phyloP scores from a whole-genome alignment of 2,113 vertebrate genomes.

The Sapajus apella region DNA sequence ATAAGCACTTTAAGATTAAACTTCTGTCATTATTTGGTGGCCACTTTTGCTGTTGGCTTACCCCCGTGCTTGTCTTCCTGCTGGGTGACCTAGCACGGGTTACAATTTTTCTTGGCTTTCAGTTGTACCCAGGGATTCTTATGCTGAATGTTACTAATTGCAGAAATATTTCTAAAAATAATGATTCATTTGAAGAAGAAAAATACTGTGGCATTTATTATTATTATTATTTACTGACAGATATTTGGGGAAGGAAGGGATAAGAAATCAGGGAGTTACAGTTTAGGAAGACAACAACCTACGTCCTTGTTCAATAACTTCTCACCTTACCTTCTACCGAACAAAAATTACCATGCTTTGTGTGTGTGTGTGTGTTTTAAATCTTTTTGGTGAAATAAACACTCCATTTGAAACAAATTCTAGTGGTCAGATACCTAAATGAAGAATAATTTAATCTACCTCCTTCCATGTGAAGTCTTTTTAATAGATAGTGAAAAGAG shows the following conservation, averaged over 20 bases:
- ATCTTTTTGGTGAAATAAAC: not conserved
- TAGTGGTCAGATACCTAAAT: not conserved
- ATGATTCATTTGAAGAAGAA: not conserved
- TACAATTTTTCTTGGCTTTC: not conserved
- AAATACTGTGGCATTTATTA: not conserved
- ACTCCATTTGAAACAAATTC: not conserved
- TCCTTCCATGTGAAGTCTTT: not conserved
- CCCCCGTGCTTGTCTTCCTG: rapidly evolving
- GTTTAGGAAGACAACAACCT: not conserved
- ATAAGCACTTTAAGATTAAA: not conserved
- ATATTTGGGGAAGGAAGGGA: not conserved
- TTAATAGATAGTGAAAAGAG: not conserved
- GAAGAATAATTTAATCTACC: not conserved
- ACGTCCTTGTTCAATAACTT: not conserved
- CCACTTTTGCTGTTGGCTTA: too few relatives aligned
- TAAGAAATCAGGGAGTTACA: not conserved
- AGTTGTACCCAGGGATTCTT: not conserved
- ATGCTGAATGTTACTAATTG: not conserved
- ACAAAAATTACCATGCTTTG: not conserved
- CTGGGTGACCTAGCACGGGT: not conserved
- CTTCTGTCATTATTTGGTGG: not conserved
- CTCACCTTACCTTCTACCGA: not conserved
- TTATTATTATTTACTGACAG: not conserved
- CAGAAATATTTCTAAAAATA: not conserved
- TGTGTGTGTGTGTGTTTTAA: not conserved